Evolutionary conservation across 2,888 invertebrate species (phyloP), one percentile per base, ranked within the genome.

Genomic region (Orgyia antiqua): DNA sequence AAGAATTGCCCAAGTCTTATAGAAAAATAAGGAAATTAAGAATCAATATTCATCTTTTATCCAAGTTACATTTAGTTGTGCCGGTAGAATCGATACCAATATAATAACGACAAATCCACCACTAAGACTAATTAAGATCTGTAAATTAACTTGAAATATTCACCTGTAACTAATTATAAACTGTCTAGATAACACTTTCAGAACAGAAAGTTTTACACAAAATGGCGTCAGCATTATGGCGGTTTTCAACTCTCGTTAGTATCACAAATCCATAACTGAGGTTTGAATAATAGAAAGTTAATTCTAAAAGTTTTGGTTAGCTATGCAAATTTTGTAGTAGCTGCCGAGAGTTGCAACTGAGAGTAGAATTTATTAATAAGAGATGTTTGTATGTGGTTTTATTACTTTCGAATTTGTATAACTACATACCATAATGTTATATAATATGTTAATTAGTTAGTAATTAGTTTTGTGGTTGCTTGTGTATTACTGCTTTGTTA

Each of bases 211-310:
- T 24, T 31, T 17, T 28, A n/a, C 15, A 24, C 27, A 36, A 21
- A 30, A 27, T 30, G 25, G 28, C 28, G 25, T 18, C 13, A 11
- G 4, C 20, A 18, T 19, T 13, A 25, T 20, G 7, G 11, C 20
- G 25, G 21, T 28, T 29, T 10, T 2, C 28, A 30, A 30, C 30
- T 30, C 9, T 7, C 30, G 19, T 30, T 25, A 18, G 11, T 10
- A 18, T 17, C 19, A 17, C 12, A 30, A 31, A 36, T 31, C 20
- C 18, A 27, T 27, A 27, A 33, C 42, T 39, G 25, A 28, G 20
- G 27, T 45, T 37, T 28, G 39, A 54, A 51, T 44, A 58, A 53
- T 45, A 44, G 44, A 47, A 51, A 55, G 39, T 51, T 49, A 46
- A 57, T 52, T 42, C 27, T 24, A 7, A 33, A 51, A 57, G 36